phyloP scores from a whole-genome alignment of 2,113 vertebrate genomes.

The Sprattus sprattus region DNA sequence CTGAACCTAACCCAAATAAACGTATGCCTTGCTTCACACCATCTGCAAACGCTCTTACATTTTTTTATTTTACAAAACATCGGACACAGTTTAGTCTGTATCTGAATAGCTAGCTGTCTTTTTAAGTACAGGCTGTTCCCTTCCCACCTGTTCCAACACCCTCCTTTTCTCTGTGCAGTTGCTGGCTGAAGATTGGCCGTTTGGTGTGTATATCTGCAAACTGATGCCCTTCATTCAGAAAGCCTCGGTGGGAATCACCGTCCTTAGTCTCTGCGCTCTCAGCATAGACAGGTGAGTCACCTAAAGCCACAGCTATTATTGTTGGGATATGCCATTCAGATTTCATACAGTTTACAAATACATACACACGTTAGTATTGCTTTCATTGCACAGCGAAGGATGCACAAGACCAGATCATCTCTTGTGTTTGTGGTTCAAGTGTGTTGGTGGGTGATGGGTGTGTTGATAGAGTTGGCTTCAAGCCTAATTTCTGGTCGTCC shows the following conservation, averaged over 20 bases:
- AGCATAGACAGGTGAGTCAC: constrained; percentile 83
- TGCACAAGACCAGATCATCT: constrained; percentile 5
- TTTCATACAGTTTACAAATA: not conserved
- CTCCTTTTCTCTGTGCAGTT: constrained; percentile 66
- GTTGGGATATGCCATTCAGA: not conserved
- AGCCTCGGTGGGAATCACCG: constrained; percentile 85
- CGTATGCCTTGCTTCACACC: not conserved
- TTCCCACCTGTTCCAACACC: not conserved
- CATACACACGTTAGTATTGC: not conserved
- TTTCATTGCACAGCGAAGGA: not conserved
- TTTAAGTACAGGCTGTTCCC: not conserved
- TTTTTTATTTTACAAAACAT: not conserved
- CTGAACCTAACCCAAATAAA: not conserved
- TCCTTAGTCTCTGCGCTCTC: constrained; percentile 88
- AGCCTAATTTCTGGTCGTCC: too few relatives aligned
- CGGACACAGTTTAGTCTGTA: not conserved
- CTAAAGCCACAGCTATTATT: not conserved
- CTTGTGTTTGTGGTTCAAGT: not conserved
- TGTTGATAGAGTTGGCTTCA: too few relatives aligned
- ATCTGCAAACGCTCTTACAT: not conserved
- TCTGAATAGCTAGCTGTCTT: not conserved
- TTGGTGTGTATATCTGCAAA: constrained; percentile 83
- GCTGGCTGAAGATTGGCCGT: constrained; percentile 85
- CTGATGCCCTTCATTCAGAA: constrained; percentile 88
- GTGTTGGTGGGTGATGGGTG: not conserved